Conservation (phyloP, 2,888 invertebrate genomes). For the Chromoteleia sp. region DNA sequence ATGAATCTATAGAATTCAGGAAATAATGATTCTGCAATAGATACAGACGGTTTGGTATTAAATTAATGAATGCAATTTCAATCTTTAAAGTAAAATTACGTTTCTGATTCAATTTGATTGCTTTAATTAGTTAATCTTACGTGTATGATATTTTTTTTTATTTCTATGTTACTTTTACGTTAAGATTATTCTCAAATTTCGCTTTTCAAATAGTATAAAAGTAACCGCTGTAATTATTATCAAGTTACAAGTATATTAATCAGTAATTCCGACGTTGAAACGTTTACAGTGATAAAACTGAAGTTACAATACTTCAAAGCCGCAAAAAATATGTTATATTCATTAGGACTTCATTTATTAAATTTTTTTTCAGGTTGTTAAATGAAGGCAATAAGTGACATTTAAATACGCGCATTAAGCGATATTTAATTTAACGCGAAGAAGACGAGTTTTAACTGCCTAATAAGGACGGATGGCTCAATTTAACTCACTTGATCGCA, state of each 20-base stretch:
- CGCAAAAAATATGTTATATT: conserved; percentile 18
- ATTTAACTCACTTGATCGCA: conserved; percentile 33
- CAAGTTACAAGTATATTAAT: conserved; percentile 34
- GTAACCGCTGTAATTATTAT: too few relatives aligned
- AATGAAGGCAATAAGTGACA: conserved; percentile 33
- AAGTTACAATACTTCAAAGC: conserved; percentile 1
- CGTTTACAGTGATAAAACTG: conserved; percentile 19
- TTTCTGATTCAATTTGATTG: too few relatives aligned
- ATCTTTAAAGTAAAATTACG: too few relatives aligned
- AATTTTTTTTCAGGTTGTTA: conserved; percentile 25
- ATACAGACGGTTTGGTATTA: too few relatives aligned
- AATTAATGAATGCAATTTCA: too few relatives aligned
- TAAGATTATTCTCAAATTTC: too few relatives aligned
- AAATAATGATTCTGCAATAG: too few relatives aligned
- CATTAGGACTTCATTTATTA: conserved; percentile 43
- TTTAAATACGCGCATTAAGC: conserved; percentile 35
- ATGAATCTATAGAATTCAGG: too few relatives aligned
- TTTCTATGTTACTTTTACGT: too few relatives aligned
- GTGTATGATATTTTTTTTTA: too few relatives aligned
- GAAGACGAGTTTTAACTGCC: conserved; percentile 12
- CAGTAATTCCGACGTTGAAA: conserved; percentile 2
- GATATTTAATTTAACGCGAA: conserved; percentile 35
- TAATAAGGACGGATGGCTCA: conserved; percentile 39
- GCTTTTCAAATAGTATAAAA: too few relatives aligned
- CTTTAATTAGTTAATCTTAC: too few relatives aligned